Evolutionary conservation across 1,140 invertebrate species (phyloP), one percentile per base, ranked within the genome.

Genomic region (Drosophila bocki): DNA sequence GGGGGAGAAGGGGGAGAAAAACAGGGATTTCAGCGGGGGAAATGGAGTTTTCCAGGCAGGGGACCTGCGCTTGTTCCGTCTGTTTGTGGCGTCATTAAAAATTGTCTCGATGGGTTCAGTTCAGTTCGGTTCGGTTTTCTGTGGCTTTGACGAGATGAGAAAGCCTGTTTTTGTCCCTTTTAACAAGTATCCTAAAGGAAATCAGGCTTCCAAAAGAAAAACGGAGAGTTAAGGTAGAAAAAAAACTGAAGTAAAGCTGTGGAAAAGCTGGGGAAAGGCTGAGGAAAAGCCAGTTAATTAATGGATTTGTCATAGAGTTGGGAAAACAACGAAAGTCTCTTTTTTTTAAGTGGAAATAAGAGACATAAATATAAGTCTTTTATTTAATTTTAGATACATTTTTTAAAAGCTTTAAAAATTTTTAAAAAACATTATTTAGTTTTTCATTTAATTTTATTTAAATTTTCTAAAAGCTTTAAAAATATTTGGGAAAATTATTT

Each of bases 61-160:
- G 33, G 15, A 19, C 11, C 19, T 6, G n/a, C 9, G 35, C 33
- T 48, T 48, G 69, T 64, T 51, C 45, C 39, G 57, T 44, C 75
- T 72, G 61, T 42, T 50, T 35, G 62, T 60, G 67, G 82, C 74
- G 53, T 80, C 84, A 87, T 87, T 83, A 88, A 88, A 88, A 88
- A 83, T 33, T 80, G 80, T 88, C 80, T 88, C 88, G 77, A 88
- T 88, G 71, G 77, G 61, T 80, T 70, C 15, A 5, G 53, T 37
- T 41, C 15, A 6, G 54, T 22, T 53, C 7, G 12, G 50, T 33
- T 19, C 3, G 5, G 53, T 37, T 35, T 8, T 62, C 60, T 82
- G 84, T 63, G 83, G 80, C 72, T 87, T 87, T 87, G 83, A 37
- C 37, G 56, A 22, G 64, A 6, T 45, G 11, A 15, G 17, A 58